These are phyloP conservation scores for Gobiocypris rarus DNA, from an alignment of 2,113 vertebrate species.

Conservation along the genomic window DNA sequence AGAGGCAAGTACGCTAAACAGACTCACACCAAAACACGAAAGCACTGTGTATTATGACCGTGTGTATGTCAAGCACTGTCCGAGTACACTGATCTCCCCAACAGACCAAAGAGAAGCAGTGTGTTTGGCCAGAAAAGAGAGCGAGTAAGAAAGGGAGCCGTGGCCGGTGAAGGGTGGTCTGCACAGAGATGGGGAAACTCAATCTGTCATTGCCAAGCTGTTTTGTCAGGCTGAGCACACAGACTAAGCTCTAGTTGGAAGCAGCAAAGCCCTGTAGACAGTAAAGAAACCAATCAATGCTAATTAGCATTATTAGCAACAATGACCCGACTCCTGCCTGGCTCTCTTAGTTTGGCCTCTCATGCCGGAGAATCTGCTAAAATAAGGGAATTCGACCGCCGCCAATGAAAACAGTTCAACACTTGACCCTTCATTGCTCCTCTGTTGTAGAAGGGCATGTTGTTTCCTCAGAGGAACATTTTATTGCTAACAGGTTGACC, in stretches of 20 bases:
- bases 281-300: constrained; percentile 62
- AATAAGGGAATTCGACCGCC: constrained; percentile 26
- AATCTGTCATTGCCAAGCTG: constrained; percentile 73
- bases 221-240: constrained; percentile 65
- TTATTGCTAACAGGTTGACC: constrained; percentile 3
- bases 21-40: too few relatives aligned
- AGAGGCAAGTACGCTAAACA: neutral
- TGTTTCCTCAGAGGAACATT: too few relatives aligned
- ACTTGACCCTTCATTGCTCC: constrained; percentile 2
- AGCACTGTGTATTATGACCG: too few relatives aligned
- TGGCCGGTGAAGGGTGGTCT: constrained; percentile 67
- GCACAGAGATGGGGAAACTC: constrained; percentile 73
- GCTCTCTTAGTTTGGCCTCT: constrained; percentile 45
- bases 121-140: constrained; percentile 71
- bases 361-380: constrained; percentile 41
- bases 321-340: constrained; percentile 59
- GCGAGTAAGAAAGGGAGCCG: constrained; percentile 68
- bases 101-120: constrained; percentile 62
- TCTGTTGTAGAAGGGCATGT: neutral
- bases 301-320: constrained; percentile 73
- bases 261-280: constrained; percentile 64
- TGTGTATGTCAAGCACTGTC: constrained; percentile 36
- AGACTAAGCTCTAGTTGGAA: constrained; percentile 70
- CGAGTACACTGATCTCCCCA: constrained; percentile 48
- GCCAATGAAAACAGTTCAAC: constrained; percentile 4